Evolutionary conservation across 2,113 vertebrate species (phyloP).

Genomic region (Scartelaos histophorus): DNA sequence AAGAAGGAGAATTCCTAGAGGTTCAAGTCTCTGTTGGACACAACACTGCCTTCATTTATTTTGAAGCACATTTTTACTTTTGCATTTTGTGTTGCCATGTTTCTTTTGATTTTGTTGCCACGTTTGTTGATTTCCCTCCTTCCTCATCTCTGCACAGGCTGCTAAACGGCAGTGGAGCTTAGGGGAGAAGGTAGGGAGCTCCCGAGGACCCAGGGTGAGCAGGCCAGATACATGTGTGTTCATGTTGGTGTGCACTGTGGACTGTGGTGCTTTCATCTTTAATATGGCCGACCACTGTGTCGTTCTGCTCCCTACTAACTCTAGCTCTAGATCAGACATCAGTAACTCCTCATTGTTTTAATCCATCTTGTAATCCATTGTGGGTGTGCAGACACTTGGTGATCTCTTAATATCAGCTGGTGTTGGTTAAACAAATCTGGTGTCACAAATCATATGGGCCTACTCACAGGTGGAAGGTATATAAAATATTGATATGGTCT

Average conservation of each 20-base stretch:
- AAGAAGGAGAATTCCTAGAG: not conserved
- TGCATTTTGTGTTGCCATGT: conserved; percentile 42
- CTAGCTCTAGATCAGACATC: conserved; percentile 19
- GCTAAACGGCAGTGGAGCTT: conserved; percentile 80
- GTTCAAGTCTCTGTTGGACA: not conserved
- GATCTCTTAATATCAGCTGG: conserved; percentile 13
- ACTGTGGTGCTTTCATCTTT: conserved; percentile 33
- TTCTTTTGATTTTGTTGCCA: conserved; percentile 47
- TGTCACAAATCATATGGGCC: conserved; percentile 22
- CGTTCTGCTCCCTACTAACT: conserved; percentile 42
- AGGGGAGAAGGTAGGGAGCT: conserved; percentile 80
- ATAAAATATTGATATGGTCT: no score
- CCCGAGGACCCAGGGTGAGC: conserved; percentile 76
- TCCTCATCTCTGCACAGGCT: conserved; percentile 76
- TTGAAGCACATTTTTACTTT: conserved; percentile 47
- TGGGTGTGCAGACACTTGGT: conserved; percentile 13
- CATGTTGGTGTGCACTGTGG: conserved; percentile 40
- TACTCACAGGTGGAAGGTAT: conserved; percentile 4
- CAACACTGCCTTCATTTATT: conserved; percentile 21
- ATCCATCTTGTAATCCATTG: not conserved
- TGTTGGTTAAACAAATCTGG: conserved; percentile 15
- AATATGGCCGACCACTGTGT: conserved; percentile 44
- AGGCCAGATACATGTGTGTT: conserved; percentile 57
- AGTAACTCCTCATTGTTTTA: not conserved
- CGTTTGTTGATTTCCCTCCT: conserved; percentile 37